phyloP scores from a whole-genome alignment of 2,888 invertebrate genomes.

The Nomada goodeniana region DNA sequence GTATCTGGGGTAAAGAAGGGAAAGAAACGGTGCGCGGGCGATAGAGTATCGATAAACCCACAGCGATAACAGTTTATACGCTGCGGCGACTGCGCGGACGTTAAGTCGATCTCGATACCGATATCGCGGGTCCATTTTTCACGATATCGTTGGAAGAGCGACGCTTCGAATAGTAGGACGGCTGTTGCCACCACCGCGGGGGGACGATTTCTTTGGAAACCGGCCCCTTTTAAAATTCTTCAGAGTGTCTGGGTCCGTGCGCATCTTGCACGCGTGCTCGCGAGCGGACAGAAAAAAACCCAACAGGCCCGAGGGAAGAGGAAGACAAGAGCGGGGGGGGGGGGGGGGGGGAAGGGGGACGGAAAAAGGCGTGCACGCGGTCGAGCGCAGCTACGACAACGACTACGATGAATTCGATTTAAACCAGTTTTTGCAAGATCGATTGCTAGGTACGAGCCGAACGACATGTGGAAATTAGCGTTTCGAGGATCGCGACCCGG shows the following conservation, averaged over 20 bases:
- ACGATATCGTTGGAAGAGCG: constrained; percentile 24
- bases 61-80: constrained; percentile 23
- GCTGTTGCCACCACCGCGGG: constrained; percentile 15
- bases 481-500: constrained; percentile 17
- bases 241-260: constrained; percentile 40
- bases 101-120: constrained; percentile 22
- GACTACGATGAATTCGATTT: constrained; percentile 53
- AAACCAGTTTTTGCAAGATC: constrained; percentile 61
- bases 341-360: neutral
- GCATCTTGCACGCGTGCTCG: constrained; percentile 41
- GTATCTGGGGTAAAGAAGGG: constrained; percentile 3
- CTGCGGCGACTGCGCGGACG: neutral
- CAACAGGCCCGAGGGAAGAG: constrained; percentile 26
- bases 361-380: constrained; percentile 33
- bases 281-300: constrained; percentile 46
- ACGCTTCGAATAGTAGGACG: too few relatives aligned
- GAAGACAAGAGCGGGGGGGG: constrained; percentile 23
- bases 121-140: constrained; percentile 19
- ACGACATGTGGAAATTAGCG: constrained; percentile 58
- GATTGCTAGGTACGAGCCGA: constrained; percentile 49
- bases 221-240: constrained; percentile 57
- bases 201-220: constrained; percentile 53
- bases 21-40: constrained; percentile 27
- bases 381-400: constrained; percentile 40
- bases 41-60: constrained; percentile 56